These are phyloP conservation scores for Geothlypis trichas DNA, from an alignment of 2,113 vertebrate species.

Conservation along the genomic window DNA sequence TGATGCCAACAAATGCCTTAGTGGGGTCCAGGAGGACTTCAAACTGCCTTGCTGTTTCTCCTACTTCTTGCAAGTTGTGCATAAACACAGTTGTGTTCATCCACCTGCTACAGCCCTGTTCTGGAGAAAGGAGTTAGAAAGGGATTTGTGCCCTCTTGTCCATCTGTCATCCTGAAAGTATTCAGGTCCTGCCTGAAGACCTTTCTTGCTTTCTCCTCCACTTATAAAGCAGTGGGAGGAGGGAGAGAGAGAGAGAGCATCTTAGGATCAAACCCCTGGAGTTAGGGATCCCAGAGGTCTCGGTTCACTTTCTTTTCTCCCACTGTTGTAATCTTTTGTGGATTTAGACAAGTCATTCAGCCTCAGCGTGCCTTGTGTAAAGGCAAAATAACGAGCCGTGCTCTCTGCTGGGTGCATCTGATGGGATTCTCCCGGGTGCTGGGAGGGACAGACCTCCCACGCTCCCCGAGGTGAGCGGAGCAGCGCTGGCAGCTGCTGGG, in stretches of 20 bases:
- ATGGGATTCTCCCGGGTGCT: rapidly evolving
- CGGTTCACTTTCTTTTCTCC: neutral
- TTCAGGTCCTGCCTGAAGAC: neutral
- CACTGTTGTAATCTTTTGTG: neutral
- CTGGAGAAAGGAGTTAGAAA: neutral
- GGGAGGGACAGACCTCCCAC: neutral
- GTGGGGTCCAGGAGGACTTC: neutral
- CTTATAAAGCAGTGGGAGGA: neutral
- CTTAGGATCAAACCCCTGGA: neutral
- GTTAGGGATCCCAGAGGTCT: neutral
- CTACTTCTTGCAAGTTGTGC: neutral
- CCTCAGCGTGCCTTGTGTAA: neutral
- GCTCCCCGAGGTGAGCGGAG: rapidly evolving
- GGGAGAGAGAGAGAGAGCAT: neutral
- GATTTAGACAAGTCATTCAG: neutral
- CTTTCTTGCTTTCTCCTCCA: neutral
- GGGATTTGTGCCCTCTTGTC: neutral
- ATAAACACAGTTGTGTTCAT: neutral
- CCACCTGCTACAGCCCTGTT: neutral
- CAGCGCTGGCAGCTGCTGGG: rapidly evolving
- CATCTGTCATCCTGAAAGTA: neutral
- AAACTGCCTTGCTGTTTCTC: neutral
- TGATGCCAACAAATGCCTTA: neutral
- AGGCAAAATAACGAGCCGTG: neutral
- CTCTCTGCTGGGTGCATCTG: neutral